phyloP scores from a whole-genome alignment of 2,113 vertebrate species.

The Coptodon bakossiorum region DNA sequence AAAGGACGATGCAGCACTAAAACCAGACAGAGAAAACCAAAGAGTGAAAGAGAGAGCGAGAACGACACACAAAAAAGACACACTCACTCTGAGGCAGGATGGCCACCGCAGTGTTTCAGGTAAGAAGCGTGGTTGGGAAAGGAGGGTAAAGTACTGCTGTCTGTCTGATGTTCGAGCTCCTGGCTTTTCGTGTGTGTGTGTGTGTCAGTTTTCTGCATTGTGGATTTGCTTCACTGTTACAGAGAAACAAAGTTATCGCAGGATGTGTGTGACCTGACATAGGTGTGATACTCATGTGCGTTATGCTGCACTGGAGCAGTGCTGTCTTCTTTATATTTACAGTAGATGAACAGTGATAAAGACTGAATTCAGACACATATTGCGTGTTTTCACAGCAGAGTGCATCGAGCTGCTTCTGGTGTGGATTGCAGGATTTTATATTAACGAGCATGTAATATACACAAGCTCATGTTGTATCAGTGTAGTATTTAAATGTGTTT shows the following conservation, averaged over 20 bases:
- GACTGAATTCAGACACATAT: background rate
- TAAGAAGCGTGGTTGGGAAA: slow-evolving; percentile 43
- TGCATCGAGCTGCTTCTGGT: background rate
- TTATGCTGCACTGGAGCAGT: background rate
- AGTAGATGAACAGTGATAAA: background rate
- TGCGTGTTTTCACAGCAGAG: background rate
- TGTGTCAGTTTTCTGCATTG: background rate
- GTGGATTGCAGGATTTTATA: background rate
- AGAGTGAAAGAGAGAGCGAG: slow-evolving; percentile 6
- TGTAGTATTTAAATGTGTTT: background rate
- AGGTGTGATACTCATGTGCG: background rate
- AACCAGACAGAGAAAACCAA: background rate
- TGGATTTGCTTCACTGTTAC: background rate
- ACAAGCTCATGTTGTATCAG: background rate
- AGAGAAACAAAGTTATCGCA: background rate
- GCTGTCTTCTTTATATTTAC: background rate
- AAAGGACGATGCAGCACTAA: slow-evolving; percentile 54
- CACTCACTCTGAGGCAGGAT: slow-evolving; percentile 46
- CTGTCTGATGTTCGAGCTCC: background rate
- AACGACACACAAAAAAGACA: background rate
- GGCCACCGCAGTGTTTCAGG: slow-evolving; percentile 77
- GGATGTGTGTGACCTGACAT: background rate
- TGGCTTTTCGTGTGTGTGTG: background rate
- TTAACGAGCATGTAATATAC: background rate
- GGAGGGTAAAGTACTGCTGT: background rate